Evolutionary conservation across 2,113 vertebrate species (phyloP).

Genomic region (Phaethornis superciliosus): DNA sequence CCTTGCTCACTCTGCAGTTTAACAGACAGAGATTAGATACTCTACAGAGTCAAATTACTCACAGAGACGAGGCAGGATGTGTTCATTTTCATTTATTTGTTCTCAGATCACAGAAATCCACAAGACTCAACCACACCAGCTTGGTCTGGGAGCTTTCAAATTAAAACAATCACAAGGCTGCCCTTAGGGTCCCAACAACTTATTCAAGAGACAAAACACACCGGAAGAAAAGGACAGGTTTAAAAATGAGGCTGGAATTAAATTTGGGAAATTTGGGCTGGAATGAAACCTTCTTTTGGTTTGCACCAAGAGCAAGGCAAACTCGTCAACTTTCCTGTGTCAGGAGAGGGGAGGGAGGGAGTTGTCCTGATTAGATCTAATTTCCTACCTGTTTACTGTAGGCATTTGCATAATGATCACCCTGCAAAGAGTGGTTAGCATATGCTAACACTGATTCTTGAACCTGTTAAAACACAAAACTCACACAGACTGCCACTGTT

Average conservation of each 20-base stretch:
- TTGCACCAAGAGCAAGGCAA: background rate
- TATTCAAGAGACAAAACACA: conserved; percentile 1
- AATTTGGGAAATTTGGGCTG: background rate
- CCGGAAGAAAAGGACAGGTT: background rate
- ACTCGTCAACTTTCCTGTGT: conserved; percentile 29
- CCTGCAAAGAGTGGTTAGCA: conserved; percentile 62
- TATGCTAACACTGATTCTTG: conserved; percentile 27
- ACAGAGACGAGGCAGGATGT: background rate
- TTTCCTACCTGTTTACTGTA: conserved; percentile 72
- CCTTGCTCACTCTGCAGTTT: background rate
- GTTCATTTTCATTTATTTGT: background rate
- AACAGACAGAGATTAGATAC: background rate
- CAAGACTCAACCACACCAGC: background rate
- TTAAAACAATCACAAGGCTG: conserved; percentile 45
- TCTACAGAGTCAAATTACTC: background rate
- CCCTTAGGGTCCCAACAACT: conserved; percentile 37
- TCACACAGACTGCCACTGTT: background rate
- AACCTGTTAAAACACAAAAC: conserved; percentile 36
- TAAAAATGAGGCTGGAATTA: background rate
- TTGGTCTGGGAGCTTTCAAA: conserved; percentile 1
- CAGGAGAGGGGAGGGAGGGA: conserved; percentile 42
- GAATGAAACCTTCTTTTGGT: background rate
- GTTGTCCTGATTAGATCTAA: conserved; percentile 67
- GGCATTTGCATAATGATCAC: conserved; percentile 67
- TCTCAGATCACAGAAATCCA: background rate